phyloP scores from a whole-genome alignment of 2,888 invertebrate species.

The Leptinotarsa rubiginosa region DNA sequence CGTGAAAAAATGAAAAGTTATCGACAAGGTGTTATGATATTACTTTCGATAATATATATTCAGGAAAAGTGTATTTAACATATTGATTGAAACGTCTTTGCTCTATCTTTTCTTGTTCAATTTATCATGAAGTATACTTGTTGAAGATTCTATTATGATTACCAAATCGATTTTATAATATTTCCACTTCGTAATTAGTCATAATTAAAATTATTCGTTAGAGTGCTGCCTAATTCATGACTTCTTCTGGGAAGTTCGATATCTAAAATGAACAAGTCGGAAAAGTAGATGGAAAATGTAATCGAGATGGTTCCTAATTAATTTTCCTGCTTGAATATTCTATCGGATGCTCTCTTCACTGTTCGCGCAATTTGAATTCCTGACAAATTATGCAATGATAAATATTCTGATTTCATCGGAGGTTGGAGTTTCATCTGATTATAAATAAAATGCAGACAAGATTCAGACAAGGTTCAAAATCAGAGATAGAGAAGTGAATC shows the following conservation, averaged over 20 bases:
- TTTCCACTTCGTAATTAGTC: background rate
- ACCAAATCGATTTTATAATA: background rate
- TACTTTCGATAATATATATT: too few species aligned
- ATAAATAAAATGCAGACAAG: background rate
- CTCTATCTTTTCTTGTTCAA: background rate
- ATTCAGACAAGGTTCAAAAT: background rate
- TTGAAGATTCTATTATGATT: background rate
- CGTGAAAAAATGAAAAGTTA: too few species aligned
- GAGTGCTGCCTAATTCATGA: background rate
- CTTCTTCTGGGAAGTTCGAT: background rate
- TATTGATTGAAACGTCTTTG: too few species aligned
- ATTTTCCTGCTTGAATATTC: background rate
- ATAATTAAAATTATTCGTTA: background rate
- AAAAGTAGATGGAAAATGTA: background rate
- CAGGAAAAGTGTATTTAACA: too few species aligned
- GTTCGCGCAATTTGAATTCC: background rate
- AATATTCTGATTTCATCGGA: background rate
- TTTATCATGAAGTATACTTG: background rate
- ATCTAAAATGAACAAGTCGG: background rate
- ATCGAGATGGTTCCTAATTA: slow-evolving; percentile 1
- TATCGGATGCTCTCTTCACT: background rate
- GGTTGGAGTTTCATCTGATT: background rate
- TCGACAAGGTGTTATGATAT: too few species aligned
- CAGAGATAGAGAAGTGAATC: too few species aligned
- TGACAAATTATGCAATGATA: background rate